Conservation (phyloP, 2,113 vertebrate species). For the Mesitornis unicolor region DNA sequence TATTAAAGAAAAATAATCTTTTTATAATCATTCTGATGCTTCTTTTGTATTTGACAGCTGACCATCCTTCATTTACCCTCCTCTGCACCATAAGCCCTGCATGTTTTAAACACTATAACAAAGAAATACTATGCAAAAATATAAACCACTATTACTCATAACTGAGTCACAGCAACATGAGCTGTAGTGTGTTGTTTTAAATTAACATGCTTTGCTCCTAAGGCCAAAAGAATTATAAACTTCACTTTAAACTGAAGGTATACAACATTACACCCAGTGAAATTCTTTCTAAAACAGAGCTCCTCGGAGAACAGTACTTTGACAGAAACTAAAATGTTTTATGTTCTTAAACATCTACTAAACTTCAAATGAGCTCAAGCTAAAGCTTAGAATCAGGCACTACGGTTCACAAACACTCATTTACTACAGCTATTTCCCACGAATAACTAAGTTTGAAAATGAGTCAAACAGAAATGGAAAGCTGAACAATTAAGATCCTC, state of each 20-base stretch:
- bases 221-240: not conserved
- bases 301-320: not conserved
- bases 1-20: not conserved
- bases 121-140: not conserved
- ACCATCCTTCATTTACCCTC: not conserved
- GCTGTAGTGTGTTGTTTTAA: not conserved
- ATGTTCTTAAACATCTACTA: not conserved
- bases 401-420: conserved; percentile 55
- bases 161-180: not conserved
- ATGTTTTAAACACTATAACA: not conserved
- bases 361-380: not conserved
- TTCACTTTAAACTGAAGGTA: not conserved
- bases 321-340: not conserved
- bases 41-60: not conserved
- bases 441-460: conserved; percentile 72
- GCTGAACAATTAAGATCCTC: conserved; percentile 80
- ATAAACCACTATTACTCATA: not conserved
- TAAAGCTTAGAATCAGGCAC: conserved; percentile 27
- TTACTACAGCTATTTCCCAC: conserved; percentile 58
- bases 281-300: not conserved
- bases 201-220: not conserved
- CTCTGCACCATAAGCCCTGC: not conserved
- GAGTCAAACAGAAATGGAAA: conserved; percentile 73
- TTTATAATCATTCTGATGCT: not conserved
- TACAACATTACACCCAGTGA: not conserved